phyloP scores from a whole-genome alignment of 2,888 invertebrate species.

The Dorcus parallelipipedus region DNA sequence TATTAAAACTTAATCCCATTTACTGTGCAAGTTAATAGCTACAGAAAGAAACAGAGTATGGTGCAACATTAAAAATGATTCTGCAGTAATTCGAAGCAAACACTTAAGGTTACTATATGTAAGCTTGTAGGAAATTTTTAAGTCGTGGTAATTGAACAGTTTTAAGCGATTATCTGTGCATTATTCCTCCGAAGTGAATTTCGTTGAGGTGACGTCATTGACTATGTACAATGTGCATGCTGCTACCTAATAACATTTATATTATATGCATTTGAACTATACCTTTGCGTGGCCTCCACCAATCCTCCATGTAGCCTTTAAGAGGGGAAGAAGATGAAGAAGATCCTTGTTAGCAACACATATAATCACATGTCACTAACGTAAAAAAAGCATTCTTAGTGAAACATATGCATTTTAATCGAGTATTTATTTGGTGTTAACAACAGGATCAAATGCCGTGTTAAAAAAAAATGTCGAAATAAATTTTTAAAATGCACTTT shows the following conservation, averaged over 20 bases:
- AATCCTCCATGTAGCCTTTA: constrained; percentile 98
- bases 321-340: constrained; percentile 78
- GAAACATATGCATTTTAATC: constrained; percentile 3
- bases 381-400: constrained; percentile 19
- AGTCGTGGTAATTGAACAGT: no score
- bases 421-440: no score
- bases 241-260: constrained; percentile 1
- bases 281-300: constrained; percentile 97
- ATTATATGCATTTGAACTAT: constrained; percentile 21
- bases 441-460: not conserved
- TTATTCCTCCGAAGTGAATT: not conserved
- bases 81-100: no score
- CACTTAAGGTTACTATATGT: no score
- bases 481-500: no score
- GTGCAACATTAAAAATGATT: no score
- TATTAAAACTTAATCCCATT: no score
- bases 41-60: no score
- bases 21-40: no score
- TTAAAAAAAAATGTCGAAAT: not conserved
- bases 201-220: not conserved
- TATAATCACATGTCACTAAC: constrained; percentile 31
- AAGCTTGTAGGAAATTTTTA: no score
- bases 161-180: no score
- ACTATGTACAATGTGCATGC: not conserved
- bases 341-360: constrained; percentile 59